Percentiles rank a stretch among this genome's conserved stretches.
phyloP scores from a whole-genome alignment of 2,113 vertebrate species.

The Melanostigma gelatinosum region DNA sequence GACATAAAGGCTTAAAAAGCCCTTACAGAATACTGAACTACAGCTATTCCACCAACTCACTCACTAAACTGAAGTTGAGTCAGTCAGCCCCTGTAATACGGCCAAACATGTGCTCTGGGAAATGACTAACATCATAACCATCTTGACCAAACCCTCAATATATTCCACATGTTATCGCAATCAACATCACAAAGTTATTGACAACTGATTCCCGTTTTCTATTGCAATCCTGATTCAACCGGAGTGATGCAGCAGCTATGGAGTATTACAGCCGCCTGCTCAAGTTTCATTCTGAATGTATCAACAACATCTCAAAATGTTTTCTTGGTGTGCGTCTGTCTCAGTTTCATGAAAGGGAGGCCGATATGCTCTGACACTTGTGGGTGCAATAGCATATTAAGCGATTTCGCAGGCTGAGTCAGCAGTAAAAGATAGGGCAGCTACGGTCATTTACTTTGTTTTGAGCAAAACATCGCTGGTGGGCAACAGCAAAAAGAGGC shows the following conservation, averaged over 20 bases:
- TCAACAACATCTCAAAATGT: slow-evolving; percentile 19
- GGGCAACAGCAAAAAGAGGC: slow-evolving; percentile 15
- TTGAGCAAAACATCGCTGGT: slow-evolving; percentile 49
- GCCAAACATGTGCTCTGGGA: slow-evolving; percentile 50
- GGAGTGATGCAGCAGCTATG: not conserved
- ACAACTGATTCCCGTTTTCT: not conserved
- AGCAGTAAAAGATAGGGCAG: slow-evolving; percentile 52
- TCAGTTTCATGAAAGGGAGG: slow-evolving; percentile 25
- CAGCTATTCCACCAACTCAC: not conserved
- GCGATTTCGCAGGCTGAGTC: slow-evolving; percentile 24
- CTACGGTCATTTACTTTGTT: slow-evolving; percentile 44
- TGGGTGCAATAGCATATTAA: slow-evolving; percentile 16
- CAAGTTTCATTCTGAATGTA: slow-evolving; percentile 14
- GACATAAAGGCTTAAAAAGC: not conserved
- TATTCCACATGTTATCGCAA: slow-evolving; percentile 73
- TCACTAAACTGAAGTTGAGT: slow-evolving; percentile 21
- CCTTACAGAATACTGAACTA: not conserved
- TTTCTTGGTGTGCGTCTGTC: not conserved
- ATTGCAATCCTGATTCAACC: not conserved
- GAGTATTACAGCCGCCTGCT: not conserved
- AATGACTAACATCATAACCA: slow-evolving; percentile 67
- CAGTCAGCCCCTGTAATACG: slow-evolving; percentile 25
- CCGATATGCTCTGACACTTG: not conserved
- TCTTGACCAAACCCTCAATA: slow-evolving; percentile 64
- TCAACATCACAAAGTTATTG: not conserved